Evolutionary conservation across 2,113 vertebrate genomes (phyloP), one percentile per base, ranked within the genome.

Genomic region (Myxocyprinus asiaticus): DNA sequence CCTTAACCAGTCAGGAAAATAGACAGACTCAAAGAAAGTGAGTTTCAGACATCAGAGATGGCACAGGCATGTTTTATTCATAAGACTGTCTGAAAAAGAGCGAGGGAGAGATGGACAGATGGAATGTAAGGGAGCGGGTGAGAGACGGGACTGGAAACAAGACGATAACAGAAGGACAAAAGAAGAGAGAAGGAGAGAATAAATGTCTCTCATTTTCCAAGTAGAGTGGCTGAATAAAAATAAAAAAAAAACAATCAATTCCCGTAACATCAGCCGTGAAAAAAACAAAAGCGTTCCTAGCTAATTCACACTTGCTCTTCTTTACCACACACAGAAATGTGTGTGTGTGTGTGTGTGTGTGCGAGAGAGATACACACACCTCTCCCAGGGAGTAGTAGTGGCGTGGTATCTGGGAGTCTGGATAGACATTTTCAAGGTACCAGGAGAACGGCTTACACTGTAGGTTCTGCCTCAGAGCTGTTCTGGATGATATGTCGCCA

Each of bases 311-410:
- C 64, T 12, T 64, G 59, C 15, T 33, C 17, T 43, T 68, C 22
- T 33, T 33, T 33, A 3, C 22, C 22, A 33, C 22, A 63, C 53
- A 67, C 45, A 67, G 50, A 42, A 43, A 22, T 22, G 6, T 64
- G 53, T 9, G 65, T 79, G 17, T 74, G 17, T 63, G 63, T 33
- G 1, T 33, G 22, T 33, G 1, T 33, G 22, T 33, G 64, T 58
- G 55, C 33, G 65, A 9, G 17, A 33, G 22, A 33, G 22, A 33
- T 33, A 8, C 43, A 56, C 61, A 87, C 93, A 99, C 97, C 98
- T 99, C 97, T 94, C 98, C 97, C 82, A 99, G 89, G 78, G 97
- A 99, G 91, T 96, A 99, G 88, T 98, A 99, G 90, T 98, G 98
- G 17, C 97, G 93, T 83, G 98, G 98, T 89, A 99, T 99, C 91